These are phyloP conservation scores for Cavia porcellus DNA, from an alignment of 2,113 vertebrate species.

Conservation along the genomic window DNA sequence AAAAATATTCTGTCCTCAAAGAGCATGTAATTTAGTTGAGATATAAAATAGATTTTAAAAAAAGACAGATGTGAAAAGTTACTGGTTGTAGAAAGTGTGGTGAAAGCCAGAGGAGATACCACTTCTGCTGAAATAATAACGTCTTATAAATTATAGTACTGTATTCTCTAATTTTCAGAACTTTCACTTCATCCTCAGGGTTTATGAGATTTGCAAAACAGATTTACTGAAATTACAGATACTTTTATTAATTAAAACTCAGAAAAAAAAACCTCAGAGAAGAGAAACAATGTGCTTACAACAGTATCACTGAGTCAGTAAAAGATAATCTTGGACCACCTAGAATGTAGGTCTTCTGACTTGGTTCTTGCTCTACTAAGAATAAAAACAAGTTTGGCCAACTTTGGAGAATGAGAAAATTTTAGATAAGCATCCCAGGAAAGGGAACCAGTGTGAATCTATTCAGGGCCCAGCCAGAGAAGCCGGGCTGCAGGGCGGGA, in stretches of 20 bases:
- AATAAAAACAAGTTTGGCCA: not conserved
- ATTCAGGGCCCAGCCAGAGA: not conserved
- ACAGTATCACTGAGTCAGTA: not conserved
- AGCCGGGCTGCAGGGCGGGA: not conserved
- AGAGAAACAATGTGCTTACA: not conserved
- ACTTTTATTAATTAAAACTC: not conserved
- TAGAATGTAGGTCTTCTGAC: not conserved
- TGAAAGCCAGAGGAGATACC: not conserved
- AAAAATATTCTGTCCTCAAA: not conserved
- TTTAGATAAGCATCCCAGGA: not conserved
- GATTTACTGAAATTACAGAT: constrained; percentile 16
- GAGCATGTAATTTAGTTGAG: constrained; percentile 3
- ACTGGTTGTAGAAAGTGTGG: not conserved
- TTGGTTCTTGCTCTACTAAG: not conserved
- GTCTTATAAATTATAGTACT: not conserved
- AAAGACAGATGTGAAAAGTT: not conserved
- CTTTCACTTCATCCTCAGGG: not conserved
- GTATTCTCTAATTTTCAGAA: not conserved
- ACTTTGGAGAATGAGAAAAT: not conserved
- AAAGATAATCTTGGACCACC: not conserved
- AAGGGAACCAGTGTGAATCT: not conserved
- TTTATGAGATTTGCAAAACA: not conserved
- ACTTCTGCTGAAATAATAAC: not conserved
- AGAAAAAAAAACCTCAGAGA: not conserved
- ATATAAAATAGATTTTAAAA: not conserved